phyloP scores from a whole-genome alignment of 2,113 vertebrate genomes.

The Tautogolabrus adspersus region DNA sequence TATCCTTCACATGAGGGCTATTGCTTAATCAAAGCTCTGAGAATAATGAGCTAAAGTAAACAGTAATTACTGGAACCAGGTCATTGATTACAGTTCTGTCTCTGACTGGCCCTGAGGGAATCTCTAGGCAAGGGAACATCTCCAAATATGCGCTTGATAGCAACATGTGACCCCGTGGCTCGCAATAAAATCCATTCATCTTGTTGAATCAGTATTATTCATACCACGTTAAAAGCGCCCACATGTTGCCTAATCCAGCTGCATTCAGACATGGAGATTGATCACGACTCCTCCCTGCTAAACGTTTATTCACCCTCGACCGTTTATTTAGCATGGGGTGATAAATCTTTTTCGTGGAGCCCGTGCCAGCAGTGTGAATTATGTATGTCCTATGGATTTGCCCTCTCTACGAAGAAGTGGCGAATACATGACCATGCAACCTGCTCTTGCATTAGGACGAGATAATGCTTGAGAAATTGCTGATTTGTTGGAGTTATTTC shows the following conservation, averaged over 20 bases:
- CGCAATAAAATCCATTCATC: constrained; percentile 7
- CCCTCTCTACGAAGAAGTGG: constrained; percentile 6
- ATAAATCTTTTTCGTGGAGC: constrained; percentile 33
- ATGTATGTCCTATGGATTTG: constrained; percentile 63
- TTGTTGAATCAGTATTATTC: constrained; percentile 10
- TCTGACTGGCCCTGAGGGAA: constrained; percentile 6
- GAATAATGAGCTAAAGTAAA: constrained; percentile 70
- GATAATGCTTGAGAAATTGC: not conserved
- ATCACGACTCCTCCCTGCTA: constrained; percentile 11
- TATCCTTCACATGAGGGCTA: constrained; percentile 53
- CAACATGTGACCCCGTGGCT: not conserved
- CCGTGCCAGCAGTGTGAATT: constrained; percentile 42
- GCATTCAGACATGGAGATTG: constrained; percentile 6
- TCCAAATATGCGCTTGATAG: constrained; percentile 37
- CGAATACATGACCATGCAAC: constrained; percentile 18
- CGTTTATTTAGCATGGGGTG: constrained; percentile 36
- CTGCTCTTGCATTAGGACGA: constrained; percentile 8
- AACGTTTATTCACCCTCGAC: constrained; percentile 19
- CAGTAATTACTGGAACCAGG: constrained; percentile 66
- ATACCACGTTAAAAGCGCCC: not conserved
- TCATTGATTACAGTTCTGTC: constrained; percentile 58
- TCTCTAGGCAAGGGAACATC: not conserved
- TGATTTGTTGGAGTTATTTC: constrained; percentile 3
- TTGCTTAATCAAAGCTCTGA: constrained; percentile 62
- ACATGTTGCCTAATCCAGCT: constrained; percentile 12